These are phyloP conservation scores for Apocrypta bakeri DNA, from an alignment of 1,140 invertebrate genomes.

Conservation along the genomic window DNA sequence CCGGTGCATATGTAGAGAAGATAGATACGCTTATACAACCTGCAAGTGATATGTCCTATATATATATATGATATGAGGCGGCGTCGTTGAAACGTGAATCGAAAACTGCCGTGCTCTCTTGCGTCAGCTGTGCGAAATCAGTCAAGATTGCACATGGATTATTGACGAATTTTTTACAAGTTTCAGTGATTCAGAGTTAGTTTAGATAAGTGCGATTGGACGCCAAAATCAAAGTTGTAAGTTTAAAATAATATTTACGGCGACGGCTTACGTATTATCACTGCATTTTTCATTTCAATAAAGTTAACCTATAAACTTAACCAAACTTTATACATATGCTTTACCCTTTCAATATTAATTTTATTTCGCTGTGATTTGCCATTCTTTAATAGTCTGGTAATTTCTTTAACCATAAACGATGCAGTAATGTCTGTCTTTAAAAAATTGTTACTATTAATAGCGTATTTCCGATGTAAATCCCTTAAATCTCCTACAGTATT, in stretches of 20 bases:
- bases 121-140: conserved; percentile 9
- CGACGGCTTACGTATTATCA: conserved; percentile 30
- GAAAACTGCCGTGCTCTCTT: conserved; percentile 9
- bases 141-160: conserved; percentile 61
- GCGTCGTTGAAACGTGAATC: background rate
- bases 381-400: conserved; percentile 27
- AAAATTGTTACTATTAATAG: background rate
- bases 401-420: background rate
- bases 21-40: no score
- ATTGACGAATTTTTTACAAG: conserved; percentile 53
- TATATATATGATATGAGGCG: background rate
- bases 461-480: no score
- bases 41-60: no score
- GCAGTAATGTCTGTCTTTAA: background rate
- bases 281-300: background rate
- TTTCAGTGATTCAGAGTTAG: conserved; percentile 36
- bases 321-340: conserved; percentile 24
- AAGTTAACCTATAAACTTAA: conserved; percentile 56
- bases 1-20: no score
- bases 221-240: conserved; percentile 21
- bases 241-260: conserved; percentile 51
- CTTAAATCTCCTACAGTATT: no score
- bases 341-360: background rate
- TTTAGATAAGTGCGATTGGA: conserved; percentile 50
- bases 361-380: conserved; percentile 12